A percentile compares a stretch with the other conserved stretches of the same genome.
phyloP scores from a whole-genome alignment of 2,888 invertebrate species.

The Caenorhabditis sp. region DNA sequence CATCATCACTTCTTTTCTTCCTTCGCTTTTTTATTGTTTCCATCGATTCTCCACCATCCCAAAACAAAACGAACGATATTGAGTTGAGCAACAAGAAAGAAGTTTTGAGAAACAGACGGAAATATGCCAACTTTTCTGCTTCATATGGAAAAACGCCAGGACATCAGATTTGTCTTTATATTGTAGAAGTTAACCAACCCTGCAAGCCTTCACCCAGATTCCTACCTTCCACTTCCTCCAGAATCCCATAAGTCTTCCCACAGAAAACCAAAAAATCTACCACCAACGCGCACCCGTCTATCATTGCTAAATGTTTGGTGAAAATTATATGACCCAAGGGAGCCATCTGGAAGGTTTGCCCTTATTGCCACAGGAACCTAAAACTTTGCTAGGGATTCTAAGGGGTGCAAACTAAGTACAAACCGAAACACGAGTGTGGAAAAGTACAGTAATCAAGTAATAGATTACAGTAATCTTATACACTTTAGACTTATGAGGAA shows the following conservation, averaged over 20 bases:
- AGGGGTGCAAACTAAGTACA: background rate
- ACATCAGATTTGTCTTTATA: too few species aligned
- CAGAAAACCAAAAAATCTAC: conserved; percentile 4
- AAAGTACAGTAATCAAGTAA: background rate
- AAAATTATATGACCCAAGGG: conserved; percentile 51
- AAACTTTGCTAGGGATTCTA: background rate
- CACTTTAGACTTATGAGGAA: too few species aligned
- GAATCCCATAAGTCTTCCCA: background rate
- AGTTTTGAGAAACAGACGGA: conserved; percentile 19
- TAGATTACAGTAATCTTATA: too few species aligned
- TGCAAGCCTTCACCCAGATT: too few species aligned
- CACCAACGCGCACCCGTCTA: conserved; percentile 33
- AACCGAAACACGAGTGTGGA: too few species aligned
- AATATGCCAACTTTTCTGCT: background rate
- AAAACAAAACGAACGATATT: conserved; percentile 30
- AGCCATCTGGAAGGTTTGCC: conserved; percentile 2
- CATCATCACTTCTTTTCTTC: background rate
- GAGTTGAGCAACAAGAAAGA: conserved; percentile 21
- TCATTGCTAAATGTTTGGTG: conserved; percentile 53
- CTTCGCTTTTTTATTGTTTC: conserved; percentile 23
- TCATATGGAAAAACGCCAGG: too few species aligned
- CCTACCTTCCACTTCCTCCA: background rate
- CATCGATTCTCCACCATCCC: conserved; percentile 11
- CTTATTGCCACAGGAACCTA: conserved; percentile 30
- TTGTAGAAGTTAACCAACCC: too few species aligned